Base-by-base conservation (phyloP, 2,888 invertebrate species). In the Apotomis capreana region DNA sequence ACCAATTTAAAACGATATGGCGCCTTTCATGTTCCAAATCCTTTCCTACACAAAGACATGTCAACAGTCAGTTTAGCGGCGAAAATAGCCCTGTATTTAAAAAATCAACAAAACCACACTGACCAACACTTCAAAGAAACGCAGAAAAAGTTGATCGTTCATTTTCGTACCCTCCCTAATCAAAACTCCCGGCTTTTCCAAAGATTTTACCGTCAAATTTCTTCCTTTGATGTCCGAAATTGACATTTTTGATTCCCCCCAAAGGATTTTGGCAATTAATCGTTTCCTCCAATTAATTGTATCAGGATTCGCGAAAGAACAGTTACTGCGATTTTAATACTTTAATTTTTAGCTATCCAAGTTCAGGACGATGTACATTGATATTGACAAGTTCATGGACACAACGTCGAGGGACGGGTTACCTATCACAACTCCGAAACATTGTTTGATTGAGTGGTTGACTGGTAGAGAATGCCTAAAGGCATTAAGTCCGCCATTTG, bases 241-340 rank as follows among this genome's bases (percentile, higher is more conserved):
- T 65, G 60, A 40, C 61, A 61, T 61, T 61, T 67, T 61, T 65
- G 54, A 70, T 46, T 49, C 37, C 10, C 36, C 51, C 61, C 10
- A 9, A 61, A 60, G 60, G 61, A 67, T 65, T 61, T 15, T 61
- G 59, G 13, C 58, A 61, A 71, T 71, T 71, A 55, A 67, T 40
- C 13, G 9, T 10, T 15, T 15, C 54, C 59, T n/a, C 26, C 10
- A 49, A 49, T 37, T 55, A 37, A 37, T 55, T 63, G 44, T 60
- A 10, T 37, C 44, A 37, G 36, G 8, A n/a, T 10, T 44, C 44
- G 51, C 46, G 26, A 65, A 54, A 65, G 65, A 55, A 65, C 60
- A 65, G 65, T 60, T 54, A 60, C n/a, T 61, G 12, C 10, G 49
- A 59, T 65, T 64, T 44, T 44, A 44, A 26, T 54, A 46, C 5